Evolutionary conservation across 30 jellyfish, hydroid and myxozoan genomes (phyloP).

Genomic region (Aurelia sp.): DNA sequence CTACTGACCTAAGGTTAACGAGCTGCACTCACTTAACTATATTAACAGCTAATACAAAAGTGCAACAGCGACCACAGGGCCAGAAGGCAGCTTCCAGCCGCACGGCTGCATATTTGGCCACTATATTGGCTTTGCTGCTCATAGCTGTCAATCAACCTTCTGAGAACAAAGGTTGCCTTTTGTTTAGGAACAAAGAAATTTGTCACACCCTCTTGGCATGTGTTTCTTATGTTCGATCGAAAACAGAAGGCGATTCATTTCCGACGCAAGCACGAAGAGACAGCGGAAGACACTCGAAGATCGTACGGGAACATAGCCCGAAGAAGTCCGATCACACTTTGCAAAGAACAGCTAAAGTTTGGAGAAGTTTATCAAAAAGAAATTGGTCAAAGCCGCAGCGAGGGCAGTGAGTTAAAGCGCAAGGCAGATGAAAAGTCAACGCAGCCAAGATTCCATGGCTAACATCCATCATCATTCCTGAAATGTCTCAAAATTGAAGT

Average conservation of each 20-base stretch:
- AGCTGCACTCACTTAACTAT: too few relatives aligned
- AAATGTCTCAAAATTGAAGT: constrained; percentile 16
- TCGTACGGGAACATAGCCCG: not conserved
- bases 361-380: constrained; percentile 31
- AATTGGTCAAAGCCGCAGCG: constrained; percentile 75
- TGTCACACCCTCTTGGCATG: constrained; percentile 79
- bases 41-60: too few relatives aligned
- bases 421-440: not conserved
- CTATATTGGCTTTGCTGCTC: too few relatives aligned
- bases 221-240: constrained; percentile 30
- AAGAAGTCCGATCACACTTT: too few relatives aligned
- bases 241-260: not conserved
- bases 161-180: constrained; percentile 24
- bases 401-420: constrained; percentile 66
- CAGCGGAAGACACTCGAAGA: not conserved
- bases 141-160: constrained; percentile 39
- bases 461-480: not conserved
- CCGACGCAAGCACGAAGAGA: not conserved
- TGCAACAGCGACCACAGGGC: too few relatives aligned
- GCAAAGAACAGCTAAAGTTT: constrained; percentile 16
- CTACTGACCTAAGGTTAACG: too few relatives aligned
- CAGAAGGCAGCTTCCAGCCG: too few relatives aligned
- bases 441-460: too few relatives aligned
- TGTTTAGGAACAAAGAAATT: constrained; percentile 48
- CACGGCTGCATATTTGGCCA: too few relatives aligned